Conservation (phyloP, 1,140 invertebrate species). For the Bombus polaris region DNA sequence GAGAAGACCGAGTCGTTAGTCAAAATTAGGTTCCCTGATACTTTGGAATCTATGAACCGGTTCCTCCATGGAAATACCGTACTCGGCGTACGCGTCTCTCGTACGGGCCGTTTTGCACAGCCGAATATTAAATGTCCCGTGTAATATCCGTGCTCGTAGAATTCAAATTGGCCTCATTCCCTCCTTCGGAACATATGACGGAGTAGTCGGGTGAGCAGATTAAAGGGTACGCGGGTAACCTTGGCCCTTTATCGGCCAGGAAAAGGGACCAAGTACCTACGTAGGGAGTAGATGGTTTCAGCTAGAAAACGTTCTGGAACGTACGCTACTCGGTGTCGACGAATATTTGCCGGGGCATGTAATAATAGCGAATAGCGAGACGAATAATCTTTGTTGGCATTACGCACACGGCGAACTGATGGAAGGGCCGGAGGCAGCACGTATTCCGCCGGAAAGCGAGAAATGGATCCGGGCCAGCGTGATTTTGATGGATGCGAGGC, state of each 20-base stretch:
- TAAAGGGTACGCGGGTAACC: not conserved
- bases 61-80: not conserved
- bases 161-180: slow-evolving; percentile 27
- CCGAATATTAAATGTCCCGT: slow-evolving; percentile 42
- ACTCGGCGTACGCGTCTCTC: not conserved
- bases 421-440: slow-evolving; percentile 9
- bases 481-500: slow-evolving; percentile 63
- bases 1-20: not conserved
- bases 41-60: slow-evolving; percentile 14
- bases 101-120: not conserved
- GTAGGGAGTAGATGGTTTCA: not conserved
- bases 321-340: not conserved
- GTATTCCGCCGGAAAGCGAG: slow-evolving; percentile 37
- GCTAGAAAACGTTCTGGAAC: not conserved
- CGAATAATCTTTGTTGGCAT: slow-evolving; percentile 65
- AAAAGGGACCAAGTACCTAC: not conserved
- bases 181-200: not conserved
- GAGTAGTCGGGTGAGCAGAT: not conserved
- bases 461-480: slow-evolving; percentile 50
- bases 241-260: not conserved
- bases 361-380: not conserved
- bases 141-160: slow-evolving; percentile 12
- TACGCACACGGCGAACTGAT: slow-evolving; percentile 31
- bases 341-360: not conserved
- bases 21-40: slow-evolving; percentile 19